phyloP scores from a whole-genome alignment of 2,113 vertebrate species.

The Cololabis saira region DNA sequence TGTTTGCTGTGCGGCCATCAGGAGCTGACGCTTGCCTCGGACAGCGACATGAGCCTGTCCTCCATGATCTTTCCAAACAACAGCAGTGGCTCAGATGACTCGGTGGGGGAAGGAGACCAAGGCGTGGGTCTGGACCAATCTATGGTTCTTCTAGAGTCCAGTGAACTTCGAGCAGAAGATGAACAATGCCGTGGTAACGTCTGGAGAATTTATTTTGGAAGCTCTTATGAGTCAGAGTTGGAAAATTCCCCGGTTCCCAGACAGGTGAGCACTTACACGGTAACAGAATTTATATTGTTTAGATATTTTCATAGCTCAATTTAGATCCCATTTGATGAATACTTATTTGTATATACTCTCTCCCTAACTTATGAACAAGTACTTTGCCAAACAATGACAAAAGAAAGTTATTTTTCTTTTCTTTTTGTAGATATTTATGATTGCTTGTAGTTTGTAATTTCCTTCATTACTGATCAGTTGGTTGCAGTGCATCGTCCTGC shows the following conservation, averaged over 20 bases:
- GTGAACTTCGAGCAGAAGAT: conserved; percentile 84
- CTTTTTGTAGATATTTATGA: no score
- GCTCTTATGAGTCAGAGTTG: conserved; percentile 92
- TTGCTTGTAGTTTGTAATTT: no score
- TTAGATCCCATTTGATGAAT: no score
- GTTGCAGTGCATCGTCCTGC: no score
- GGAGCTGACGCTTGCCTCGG: conserved; percentile 90
- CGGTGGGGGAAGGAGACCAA: conserved; percentile 85
- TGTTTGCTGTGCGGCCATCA: conserved; percentile 56
- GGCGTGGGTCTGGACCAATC: conserved; percentile 85
- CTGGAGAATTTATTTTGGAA: conserved; percentile 97
- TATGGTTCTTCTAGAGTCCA: conserved; percentile 83
- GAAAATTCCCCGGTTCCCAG: conserved; percentile 87
- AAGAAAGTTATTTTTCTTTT: no score
- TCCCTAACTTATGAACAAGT: no score
- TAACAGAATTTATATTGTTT: no score
- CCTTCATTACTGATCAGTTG: no score
- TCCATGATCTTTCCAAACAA: conserved; percentile 97
- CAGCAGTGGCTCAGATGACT: conserved; percentile 93
- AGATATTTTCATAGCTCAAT: no score
- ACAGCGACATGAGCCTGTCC: conserved; percentile 94
- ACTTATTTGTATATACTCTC: no score
- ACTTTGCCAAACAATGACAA: no score
- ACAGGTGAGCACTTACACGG: conserved; percentile 76
- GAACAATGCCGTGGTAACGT: conserved; percentile 80